These are phyloP conservation scores for Sander lucioperca DNA, from an alignment of 2,113 vertebrate species.

Conservation along the genomic window DNA sequence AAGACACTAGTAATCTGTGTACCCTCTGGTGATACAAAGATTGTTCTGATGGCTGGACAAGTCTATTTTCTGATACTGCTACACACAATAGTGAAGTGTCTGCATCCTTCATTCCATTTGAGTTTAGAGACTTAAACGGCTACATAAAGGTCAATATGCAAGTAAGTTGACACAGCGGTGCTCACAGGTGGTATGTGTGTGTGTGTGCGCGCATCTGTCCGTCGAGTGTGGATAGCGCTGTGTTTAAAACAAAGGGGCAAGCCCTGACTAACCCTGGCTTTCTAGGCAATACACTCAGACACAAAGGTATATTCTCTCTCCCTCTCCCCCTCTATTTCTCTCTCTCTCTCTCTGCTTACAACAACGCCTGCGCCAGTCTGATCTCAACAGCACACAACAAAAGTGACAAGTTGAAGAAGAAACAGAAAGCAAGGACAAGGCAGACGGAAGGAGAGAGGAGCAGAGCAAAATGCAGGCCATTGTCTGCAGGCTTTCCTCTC, in stretches of 20 bases:
- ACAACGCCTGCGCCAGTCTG: slow-evolving; percentile 58
- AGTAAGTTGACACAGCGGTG: background rate
- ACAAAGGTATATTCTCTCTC: slow-evolving; percentile 27
- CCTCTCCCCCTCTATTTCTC: background rate
- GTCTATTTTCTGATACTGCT: slow-evolving; percentile 3
- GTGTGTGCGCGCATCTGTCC: background rate
- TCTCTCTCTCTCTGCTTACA: slow-evolving; percentile 6
- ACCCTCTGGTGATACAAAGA: slow-evolving; percentile 25
- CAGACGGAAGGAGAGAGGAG: slow-evolving; percentile 37
- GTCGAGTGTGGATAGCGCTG: slow-evolving; percentile 3
- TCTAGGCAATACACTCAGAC: slow-evolving; percentile 39
- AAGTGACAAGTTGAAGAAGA: slow-evolving; percentile 51
- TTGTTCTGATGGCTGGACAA: background rate
- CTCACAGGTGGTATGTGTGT: slow-evolving; percentile 43
- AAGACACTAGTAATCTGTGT: slow-evolving; percentile 23
- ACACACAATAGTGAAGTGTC: background rate
- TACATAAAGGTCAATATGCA: background rate
- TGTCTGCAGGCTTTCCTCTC: slow-evolving; percentile 56
- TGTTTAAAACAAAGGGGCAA: slow-evolving; percentile 58
- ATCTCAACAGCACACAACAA: slow-evolving; percentile 60
- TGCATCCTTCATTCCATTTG: background rate
- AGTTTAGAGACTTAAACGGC: background rate
- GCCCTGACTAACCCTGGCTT: slow-evolving; percentile 42
- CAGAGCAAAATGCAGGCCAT: slow-evolving; percentile 40
- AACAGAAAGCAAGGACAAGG: slow-evolving; percentile 36